A percentile compares a stretch with the other conserved stretches of the same genome.
phyloP scores from a whole-genome alignment of 2,888 invertebrate genomes.

The Chouioia cunea region DNA sequence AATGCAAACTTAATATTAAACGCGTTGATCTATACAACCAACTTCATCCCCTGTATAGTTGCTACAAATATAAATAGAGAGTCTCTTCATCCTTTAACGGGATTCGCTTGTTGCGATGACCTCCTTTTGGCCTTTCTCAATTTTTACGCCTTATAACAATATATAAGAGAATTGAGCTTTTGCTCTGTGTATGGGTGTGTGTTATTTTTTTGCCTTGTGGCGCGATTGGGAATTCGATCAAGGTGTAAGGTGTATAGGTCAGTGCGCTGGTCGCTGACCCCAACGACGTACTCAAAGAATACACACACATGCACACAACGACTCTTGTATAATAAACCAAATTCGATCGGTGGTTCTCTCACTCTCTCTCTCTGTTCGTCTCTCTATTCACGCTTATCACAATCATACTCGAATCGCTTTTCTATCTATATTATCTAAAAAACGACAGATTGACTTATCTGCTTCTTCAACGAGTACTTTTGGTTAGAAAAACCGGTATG shows the following conservation, averaged over 20 bases:
- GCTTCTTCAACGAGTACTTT: too few relatives aligned
- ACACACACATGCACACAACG: constrained; percentile 50
- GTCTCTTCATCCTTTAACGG: neutral
- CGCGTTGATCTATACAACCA: too few relatives aligned
- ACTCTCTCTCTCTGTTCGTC: constrained; percentile 26
- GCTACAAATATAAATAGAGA: too few relatives aligned
- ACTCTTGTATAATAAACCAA: constrained; percentile 66
- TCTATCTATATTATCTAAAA: too few relatives aligned
- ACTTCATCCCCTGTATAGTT: too few relatives aligned
- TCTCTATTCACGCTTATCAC: neutral
- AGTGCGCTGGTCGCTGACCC: constrained; percentile 66
- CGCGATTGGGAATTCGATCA: constrained; percentile 49
- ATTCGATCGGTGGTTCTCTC: constrained; percentile 65
- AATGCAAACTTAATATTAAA: too few relatives aligned
- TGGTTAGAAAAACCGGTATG: constrained; percentile 4
- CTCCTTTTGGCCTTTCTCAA: neutral
- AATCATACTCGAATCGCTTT: neutral
- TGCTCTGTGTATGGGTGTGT: too few relatives aligned
- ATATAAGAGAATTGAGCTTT: too few relatives aligned
- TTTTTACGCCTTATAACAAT: neutral
- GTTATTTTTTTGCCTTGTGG: too few relatives aligned
- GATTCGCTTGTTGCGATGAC: neutral
- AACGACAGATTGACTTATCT: too few relatives aligned
- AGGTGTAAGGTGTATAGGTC: constrained; percentile 55
- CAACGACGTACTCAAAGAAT: constrained; percentile 8